Base-by-base conservation (phyloP, 2,888 invertebrate genomes). In the Drosophila neotestacea region DNA sequence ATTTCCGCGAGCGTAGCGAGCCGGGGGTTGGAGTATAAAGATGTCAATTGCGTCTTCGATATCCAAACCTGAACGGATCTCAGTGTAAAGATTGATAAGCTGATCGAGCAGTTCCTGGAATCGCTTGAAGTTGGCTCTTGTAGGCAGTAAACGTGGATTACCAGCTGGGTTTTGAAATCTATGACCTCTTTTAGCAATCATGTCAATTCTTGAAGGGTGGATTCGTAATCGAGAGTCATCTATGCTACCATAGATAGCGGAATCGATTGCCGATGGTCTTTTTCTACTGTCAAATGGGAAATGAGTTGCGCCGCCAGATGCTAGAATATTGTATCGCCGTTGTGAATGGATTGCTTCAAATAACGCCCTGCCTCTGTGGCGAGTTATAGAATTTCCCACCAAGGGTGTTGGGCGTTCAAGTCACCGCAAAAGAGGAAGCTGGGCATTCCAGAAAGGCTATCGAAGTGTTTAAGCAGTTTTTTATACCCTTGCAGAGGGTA, bases 331-430 rank as follows among this genome's bases (percentile, higher is more conserved):
- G 5, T 16, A 50, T 1, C 27, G 11, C 22, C 4, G 4, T 0
- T 27, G 11, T 5, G n/a, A 13, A 5, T 34, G 48, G 1, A 48
- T 10, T 4, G 13, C 4, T 4, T 34, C 10, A 4, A 48, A 10
- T 16, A 48, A 2, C 0, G 32, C 5, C n/a, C 10, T 51, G 2
- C 51, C 51, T 4, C 38, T 22, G 11, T 6, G 22, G n/a, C 51
- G 38, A 2, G 51, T 4, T 0, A 38, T 22, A 5, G n/a, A 4
- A n/a, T 51, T 51, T 38, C 51, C 51, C 51, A 51, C 51, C 51
- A 52, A 7, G 27, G 5, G 7, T 39, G 38, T 7, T 52, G 38
- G 2, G 51, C 51, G 2, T 52, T 52, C 51, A 38, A 52, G 4
- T 52, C 52, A 2, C 28, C 52, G 5, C 32, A 32, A 4, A 52